Conservation (phyloP, 2,888 invertebrate species). For the Erebia aethiops region DNA sequence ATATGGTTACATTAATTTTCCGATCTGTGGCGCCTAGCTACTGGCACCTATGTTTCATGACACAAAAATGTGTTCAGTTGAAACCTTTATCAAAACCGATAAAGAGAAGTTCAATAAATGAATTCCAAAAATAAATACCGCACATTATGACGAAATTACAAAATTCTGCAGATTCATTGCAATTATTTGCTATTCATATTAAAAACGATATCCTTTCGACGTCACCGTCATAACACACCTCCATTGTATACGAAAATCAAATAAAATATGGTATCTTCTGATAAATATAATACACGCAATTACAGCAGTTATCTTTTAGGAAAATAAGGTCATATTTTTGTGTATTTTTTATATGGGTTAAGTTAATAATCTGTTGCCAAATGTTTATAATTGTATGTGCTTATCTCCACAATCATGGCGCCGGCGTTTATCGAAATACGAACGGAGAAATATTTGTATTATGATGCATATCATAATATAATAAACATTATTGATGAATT, state of each 20-base stretch:
- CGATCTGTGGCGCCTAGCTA: background rate
- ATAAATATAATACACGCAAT: background rate
- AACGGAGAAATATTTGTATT: constrained; percentile 42
- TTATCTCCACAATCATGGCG: constrained; percentile 38
- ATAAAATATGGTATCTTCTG: background rate
- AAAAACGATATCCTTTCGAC: background rate
- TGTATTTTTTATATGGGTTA: constrained; percentile 9
- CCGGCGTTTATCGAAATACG: constrained; percentile 43
- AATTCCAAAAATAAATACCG: background rate
- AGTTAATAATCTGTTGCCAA: constrained; percentile 5
- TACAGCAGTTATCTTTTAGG: background rate
- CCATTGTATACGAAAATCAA: constrained; percentile 3
- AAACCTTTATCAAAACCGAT: background rate
- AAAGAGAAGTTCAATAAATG: constrained; percentile 14
- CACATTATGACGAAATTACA: background rate
- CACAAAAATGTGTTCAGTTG: background rate
- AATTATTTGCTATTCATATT: constrained; percentile 16
- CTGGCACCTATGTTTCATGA: constrained; percentile 1
- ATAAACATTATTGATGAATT: constrained; percentile 16
- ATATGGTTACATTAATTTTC: background rate
- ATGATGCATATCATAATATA: constrained; percentile 41
- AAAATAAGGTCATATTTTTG: constrained; percentile 3
- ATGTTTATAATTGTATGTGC: background rate
- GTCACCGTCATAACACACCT: constrained; percentile 31
- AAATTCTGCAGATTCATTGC: constrained; percentile 7